phyloP scores from a whole-genome alignment of 1,140 invertebrate genomes.

The Drosophila serrata region DNA sequence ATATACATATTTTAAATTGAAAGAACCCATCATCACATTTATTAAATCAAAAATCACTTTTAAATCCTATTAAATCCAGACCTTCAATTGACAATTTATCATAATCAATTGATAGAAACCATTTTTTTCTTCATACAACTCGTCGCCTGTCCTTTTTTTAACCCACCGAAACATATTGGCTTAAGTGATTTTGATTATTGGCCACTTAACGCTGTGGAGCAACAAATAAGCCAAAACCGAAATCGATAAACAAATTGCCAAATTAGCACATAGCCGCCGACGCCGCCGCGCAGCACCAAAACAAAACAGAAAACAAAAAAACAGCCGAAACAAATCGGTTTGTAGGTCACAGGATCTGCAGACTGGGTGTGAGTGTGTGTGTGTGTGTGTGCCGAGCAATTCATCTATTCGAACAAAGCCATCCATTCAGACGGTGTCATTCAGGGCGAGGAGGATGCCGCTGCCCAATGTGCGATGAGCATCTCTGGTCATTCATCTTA shows the following conservation, averaged over 20 bases:
- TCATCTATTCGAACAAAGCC: conserved; percentile 82
- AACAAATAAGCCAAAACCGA: conserved; percentile 55
- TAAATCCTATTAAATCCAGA: not conserved
- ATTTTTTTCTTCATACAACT: conserved; percentile 16
- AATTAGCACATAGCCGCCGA: conserved; percentile 67
- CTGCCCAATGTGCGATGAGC: conserved; percentile 74
- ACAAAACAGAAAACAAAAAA: conserved; percentile 25
- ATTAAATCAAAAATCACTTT: not conserved
- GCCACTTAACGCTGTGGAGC: conserved; percentile 68
- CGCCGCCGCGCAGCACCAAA: conserved; percentile 21
- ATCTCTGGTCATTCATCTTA: conserved; percentile 77
- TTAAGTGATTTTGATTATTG: conserved; percentile 81
- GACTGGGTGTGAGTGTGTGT: conserved; percentile 17
- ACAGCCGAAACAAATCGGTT: conserved; percentile 45
- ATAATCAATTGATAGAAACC: not conserved
- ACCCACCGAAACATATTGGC: conserved; percentile 58
- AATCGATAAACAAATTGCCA: conserved; percentile 84
- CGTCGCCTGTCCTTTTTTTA: conserved; percentile 15
- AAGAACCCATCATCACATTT: too few relatives aligned
- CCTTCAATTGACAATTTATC: not conserved
- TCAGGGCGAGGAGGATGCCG: conserved; percentile 48
- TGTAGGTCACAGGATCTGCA: conserved; percentile 22
- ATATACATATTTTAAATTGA: too few relatives aligned
- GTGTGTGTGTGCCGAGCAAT: conserved; percentile 62
- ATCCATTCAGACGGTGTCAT: conserved; percentile 77